These are phyloP conservation scores for Melieria picta DNA, from an alignment of 2,888 invertebrate species.

Conservation along the genomic window DNA sequence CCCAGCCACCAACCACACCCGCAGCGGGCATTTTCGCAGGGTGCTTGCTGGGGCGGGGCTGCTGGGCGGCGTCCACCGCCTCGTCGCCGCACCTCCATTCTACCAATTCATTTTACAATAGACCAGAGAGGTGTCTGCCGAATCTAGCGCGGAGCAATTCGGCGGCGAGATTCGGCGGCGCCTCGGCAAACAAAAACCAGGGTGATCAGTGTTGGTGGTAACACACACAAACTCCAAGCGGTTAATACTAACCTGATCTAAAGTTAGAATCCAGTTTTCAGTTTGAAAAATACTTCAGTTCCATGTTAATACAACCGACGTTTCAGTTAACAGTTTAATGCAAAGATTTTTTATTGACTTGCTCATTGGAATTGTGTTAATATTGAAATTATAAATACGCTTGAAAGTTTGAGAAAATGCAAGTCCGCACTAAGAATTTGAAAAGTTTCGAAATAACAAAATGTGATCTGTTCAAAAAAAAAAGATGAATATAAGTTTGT, in stretches of 20 bases:
- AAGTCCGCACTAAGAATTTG: background rate
- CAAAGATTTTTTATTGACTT: slow-evolving; percentile 10
- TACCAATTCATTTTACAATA: slow-evolving; percentile 60
- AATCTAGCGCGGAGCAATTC: background rate
- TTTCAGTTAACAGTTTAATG: slow-evolving; percentile 21
- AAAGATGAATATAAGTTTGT: background rate
- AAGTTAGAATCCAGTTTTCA: slow-evolving; percentile 51
- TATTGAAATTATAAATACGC: slow-evolving; percentile 11
- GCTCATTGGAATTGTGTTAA: slow-evolving; percentile 12
- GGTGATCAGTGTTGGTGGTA: slow-evolving; percentile 43
- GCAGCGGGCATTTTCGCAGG: no score
- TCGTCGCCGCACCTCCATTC: slow-evolving; percentile 8
- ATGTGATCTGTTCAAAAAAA: no score
- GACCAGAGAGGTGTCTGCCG: slow-evolving; percentile 28
- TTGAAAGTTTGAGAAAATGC: background rate
- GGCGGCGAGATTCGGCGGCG: background rate
- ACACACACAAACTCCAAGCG: slow-evolving; percentile 49
- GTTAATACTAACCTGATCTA: slow-evolving; percentile 37
- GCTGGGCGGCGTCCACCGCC: background rate
- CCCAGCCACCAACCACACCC: no score
- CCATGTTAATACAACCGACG: slow-evolving; percentile 52
- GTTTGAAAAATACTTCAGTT: slow-evolving; percentile 49
- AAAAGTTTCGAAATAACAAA: background rate
- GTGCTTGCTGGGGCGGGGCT: no score
- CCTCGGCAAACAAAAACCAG: slow-evolving; percentile 30